Evolutionary conservation across 2,888 invertebrate species (phyloP).

Genomic region (Eucera pruinosa): DNA sequence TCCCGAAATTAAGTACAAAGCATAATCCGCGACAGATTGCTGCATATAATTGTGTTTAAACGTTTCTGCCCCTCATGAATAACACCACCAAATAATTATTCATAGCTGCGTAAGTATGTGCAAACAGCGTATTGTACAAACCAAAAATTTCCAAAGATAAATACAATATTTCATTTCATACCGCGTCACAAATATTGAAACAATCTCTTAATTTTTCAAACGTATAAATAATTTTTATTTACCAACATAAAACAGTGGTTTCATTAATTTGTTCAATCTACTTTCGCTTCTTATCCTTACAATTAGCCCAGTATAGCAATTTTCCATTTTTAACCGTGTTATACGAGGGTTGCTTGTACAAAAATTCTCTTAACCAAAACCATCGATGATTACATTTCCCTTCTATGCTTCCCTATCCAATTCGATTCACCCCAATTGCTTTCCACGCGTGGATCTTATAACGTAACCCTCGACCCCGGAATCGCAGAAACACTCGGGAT

Average conservation of each 20-base stretch:
- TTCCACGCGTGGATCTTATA: background rate
- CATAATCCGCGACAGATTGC: slow-evolving; percentile 26
- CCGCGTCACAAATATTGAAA: background rate
- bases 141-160: slow-evolving; percentile 6
- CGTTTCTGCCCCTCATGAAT: background rate
- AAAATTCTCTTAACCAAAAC: background rate
- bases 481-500: background rate
- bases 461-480: background rate
- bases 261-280: no score
- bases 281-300: no score
- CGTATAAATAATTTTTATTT: background rate
- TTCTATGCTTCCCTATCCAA: background rate
- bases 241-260: no score
- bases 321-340: no score
- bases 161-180: background rate
- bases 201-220: background rate
- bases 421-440: background rate
- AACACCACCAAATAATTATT: slow-evolving; percentile 21
- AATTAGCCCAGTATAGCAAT: no score
- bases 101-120: slow-evolving; percentile 1
- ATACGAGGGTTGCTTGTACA: no score
- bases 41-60: slow-evolving; percentile 16
- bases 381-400: background rate
- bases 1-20: slow-evolving; percentile 13
- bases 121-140: background rate